These are phyloP conservation scores for Chydorus sphaericus DNA, from an alignment of 2,888 invertebrate genomes.

Conservation along the genomic window DNA sequence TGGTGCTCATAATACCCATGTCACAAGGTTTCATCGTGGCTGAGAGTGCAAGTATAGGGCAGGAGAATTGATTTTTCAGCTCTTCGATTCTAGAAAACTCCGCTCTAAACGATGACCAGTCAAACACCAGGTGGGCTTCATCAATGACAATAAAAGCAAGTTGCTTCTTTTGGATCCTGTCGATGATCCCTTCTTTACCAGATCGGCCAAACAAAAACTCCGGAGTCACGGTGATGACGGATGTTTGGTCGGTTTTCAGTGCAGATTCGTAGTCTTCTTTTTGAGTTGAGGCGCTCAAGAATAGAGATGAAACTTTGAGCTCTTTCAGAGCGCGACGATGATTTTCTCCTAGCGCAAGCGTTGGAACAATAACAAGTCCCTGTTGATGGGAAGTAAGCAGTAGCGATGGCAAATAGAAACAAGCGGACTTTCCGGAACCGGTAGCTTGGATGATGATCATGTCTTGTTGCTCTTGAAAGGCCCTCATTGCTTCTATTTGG, in stretches of 20 bases:
- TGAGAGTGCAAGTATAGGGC: background rate
- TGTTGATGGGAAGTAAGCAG: background rate
- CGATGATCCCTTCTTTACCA: background rate
- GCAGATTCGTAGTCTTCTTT: background rate
- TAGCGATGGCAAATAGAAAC: background rate
- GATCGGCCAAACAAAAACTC: background rate
- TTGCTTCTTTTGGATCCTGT: background rate
- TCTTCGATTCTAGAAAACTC: background rate
- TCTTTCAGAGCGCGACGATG: background rate
- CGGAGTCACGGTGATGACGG: background rate
- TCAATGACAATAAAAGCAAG: background rate
- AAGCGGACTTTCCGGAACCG: background rate
- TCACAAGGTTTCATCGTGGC: background rate
- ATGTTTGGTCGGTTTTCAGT: no score
- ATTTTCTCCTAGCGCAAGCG: background rate
- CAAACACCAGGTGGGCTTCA: constrained; percentile 4
- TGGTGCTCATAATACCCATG: background rate
- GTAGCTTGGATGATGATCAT: constrained; percentile 2
- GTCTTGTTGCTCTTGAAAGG: background rate
- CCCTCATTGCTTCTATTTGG: background rate
- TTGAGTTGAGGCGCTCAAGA: background rate
- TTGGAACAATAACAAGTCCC: background rate
- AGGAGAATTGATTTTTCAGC: background rate
- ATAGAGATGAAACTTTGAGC: background rate
- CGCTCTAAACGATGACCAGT: background rate